These are phyloP conservation scores for Astreopora myriophthalma DNA, from an alignment of 64 coral and sea anemone species.

Conservation along the genomic window DNA sequence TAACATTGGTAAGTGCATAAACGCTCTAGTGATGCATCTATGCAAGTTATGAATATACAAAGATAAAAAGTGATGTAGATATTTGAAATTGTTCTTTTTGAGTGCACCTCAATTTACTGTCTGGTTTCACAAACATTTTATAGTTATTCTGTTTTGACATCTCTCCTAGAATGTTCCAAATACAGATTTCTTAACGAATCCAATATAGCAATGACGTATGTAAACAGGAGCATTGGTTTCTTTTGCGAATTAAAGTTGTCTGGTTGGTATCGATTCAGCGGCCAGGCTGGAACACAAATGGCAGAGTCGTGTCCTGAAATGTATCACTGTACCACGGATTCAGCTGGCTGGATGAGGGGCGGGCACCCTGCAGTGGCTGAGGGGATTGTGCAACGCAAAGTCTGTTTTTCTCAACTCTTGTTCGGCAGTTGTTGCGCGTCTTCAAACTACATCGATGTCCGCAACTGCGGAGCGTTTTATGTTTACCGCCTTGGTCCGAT, in stretches of 20 bases:
- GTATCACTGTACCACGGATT: not conserved
- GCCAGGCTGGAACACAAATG: not conserved
- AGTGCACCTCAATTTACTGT: not conserved
- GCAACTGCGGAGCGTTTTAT: not conserved
- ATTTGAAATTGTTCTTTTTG: not conserved
- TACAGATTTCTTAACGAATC: not conserved
- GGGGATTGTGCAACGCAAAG: not conserved
- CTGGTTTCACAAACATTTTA: too few relatives aligned
- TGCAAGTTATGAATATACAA: too few relatives aligned
- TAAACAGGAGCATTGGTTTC: not conserved
- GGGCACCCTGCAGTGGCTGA: not conserved
- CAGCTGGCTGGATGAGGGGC: not conserved
- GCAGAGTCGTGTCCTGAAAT: not conserved
- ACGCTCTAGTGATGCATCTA: too few relatives aligned
- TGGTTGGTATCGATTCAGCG: constrained; percentile 12
- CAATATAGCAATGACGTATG: not conserved
- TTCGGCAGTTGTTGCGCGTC: not conserved
- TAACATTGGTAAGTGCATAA: too few relatives aligned
- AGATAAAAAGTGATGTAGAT: too few relatives aligned
- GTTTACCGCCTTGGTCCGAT: not conserved
- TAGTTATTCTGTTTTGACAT: not conserved
- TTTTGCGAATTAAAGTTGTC: not conserved
- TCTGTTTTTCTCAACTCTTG: not conserved
- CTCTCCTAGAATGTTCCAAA: not conserved
- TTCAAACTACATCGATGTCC: not conserved